Evolutionary conservation across 2,113 vertebrate genomes (phyloP).

Genomic region (Crypturellus undulatus): DNA sequence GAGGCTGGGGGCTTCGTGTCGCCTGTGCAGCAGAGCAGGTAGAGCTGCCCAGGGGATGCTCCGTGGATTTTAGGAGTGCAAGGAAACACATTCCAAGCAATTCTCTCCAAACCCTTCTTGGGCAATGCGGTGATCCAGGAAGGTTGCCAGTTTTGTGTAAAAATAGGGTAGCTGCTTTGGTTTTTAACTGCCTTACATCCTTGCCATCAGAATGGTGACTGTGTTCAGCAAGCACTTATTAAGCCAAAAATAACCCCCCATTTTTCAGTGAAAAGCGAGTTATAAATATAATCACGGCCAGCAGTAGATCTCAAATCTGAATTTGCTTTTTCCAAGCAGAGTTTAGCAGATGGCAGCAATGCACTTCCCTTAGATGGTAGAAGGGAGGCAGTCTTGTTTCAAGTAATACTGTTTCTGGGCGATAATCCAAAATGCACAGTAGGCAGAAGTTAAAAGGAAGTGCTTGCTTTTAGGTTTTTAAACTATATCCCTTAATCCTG

Average conservation of each 20-base stretch:
- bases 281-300: conserved; percentile 63
- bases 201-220: conserved; percentile 36
- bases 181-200: conserved; percentile 73
- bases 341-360: conserved; percentile 65
- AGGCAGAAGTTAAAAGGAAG: conserved; percentile 93
- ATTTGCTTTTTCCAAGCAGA: conserved; percentile 46
- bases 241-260: conserved; percentile 74
- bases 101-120: background rate
- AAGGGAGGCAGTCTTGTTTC: conserved; percentile 97
- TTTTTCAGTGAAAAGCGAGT: conserved; percentile 65
- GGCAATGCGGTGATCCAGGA: background rate
- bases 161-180: background rate
- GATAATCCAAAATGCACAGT: conserved; percentile 85
- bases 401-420: conserved; percentile 84
- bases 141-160: background rate
- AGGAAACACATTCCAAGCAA: background rate
- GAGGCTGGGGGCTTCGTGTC: background rate
- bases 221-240: conserved; percentile 64
- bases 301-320: conserved; percentile 69
- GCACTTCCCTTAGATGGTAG: conserved; percentile 76
- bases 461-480: conserved; percentile 99
- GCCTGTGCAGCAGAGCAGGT: background rate
- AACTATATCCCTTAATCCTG: conserved; percentile 99
- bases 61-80: background rate
- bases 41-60: background rate